Evolutionary conservation across 1,140 invertebrate genomes (phyloP), one percentile per base, ranked within the genome.

Genomic region (Archegozetes longisetosus): DNA sequence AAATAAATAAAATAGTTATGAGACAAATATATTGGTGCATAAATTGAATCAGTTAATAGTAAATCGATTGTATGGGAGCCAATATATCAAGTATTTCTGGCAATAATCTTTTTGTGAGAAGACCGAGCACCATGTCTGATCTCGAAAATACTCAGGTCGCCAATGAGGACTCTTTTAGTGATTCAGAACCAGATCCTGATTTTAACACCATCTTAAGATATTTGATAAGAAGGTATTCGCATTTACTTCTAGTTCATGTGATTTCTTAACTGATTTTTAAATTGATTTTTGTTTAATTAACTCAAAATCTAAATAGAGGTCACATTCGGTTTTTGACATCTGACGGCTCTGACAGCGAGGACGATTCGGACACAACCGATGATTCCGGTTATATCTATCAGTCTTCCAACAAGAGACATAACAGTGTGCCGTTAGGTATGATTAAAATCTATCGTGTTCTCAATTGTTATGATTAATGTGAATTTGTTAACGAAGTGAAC

Each of bases 171-270:
- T 6, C 32, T 9, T 6, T 17, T 40, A 17, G 17, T 40, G 32
- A 40, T 17, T 40, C 32, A 17, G 64, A 65, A 52, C 55, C 53
- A 40, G 60, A 65, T 47, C 53, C 59, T 23, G 64, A 64, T 55
- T 63, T 65, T 20, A 60, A 59, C 6, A 61, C 64, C 3, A 63
- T 65, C 22, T 46, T 65, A 6, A 61, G 61, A 56, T 65, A 61
- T 53, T 56, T 65, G 49, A 65, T 65, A 4, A 22, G 62, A 58
- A 65, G n/a, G n/a, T n/a, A n/a, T n/a, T n/a, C n/a, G n/a, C n/a
- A n/a, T n/a, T n/a, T n/a, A n/a, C n/a, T n/a, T n/a, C n/a, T n/a
- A n/a, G n/a, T n/a, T n/a, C n/a, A n/a, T n/a, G n/a, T n/a, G n/a
- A n/a, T n/a, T n/a, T n/a, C n/a, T n/a, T n/a, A n/a, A n/a, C n/a